Percentiles rank a stretch among this genome's conserved stretches.
Conservation (phyloP, 2,888 invertebrate species). For the Leptarthrus brevirostris region DNA sequence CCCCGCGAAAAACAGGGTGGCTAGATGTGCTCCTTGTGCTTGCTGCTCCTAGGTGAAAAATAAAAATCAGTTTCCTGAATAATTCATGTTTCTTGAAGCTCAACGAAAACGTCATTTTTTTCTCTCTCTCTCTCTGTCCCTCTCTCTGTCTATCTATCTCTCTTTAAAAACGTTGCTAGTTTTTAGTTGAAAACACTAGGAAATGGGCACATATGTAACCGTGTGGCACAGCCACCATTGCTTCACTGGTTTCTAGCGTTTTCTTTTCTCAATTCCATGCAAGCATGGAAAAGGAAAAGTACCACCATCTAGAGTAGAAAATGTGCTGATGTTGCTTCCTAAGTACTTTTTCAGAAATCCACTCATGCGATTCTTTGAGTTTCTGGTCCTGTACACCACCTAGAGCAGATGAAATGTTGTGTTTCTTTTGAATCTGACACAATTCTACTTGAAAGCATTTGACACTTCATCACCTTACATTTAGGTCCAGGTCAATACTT, state of each 20-base stretch:
- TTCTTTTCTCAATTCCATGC: neutral
- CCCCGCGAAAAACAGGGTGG: neutral
- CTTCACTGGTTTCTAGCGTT: neutral
- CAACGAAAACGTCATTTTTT: neutral
- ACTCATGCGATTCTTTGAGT: neutral
- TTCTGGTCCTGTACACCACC: neutral
- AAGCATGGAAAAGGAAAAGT: no score
- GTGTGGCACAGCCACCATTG: neutral
- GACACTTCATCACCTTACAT: neutral
- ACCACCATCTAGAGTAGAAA: neutral
- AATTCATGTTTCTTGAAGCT: conserved; percentile 27
- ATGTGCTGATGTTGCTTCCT: conserved; percentile 12
- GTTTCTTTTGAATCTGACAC: conserved; percentile 10
- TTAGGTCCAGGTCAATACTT: neutral
- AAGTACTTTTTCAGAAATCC: neutral
- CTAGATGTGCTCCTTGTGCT: neutral
- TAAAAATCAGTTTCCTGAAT: conserved; percentile 43
- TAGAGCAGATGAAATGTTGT: neutral
- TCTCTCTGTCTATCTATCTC: no score
- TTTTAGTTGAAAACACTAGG: conserved; percentile 6
- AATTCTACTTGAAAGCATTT: neutral
- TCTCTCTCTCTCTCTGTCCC: neutral
- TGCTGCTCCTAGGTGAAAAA: conserved; percentile 29
- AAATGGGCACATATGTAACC: conserved; percentile 26
- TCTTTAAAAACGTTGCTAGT: neutral